Conservation (phyloP, 2,888 invertebrate genomes). For the Liopterus haemorrhoidalis region DNA sequence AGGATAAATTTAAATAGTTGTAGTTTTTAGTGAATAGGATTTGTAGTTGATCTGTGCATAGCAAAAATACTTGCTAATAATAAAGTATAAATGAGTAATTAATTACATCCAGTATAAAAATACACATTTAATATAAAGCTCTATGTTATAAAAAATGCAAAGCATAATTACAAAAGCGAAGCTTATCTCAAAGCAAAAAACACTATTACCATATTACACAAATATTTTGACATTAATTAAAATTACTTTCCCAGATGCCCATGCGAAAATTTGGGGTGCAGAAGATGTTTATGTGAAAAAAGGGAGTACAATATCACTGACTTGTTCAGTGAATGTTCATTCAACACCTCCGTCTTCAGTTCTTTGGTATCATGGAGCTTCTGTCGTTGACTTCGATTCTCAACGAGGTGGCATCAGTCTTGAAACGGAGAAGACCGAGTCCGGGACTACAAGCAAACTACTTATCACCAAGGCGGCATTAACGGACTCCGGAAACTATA, state of each 20-base stretch:
- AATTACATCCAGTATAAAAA: too few species aligned
- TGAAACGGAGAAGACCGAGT: slow-evolving; percentile 76
- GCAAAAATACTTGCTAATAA: too few species aligned
- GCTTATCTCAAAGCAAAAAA: too few species aligned
- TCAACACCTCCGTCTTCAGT: slow-evolving; percentile 72
- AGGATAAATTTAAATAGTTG: too few species aligned
- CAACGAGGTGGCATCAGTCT: slow-evolving; percentile 80
- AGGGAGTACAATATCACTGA: slow-evolving; percentile 84
- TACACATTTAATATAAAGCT: too few species aligned
- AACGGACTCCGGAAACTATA: slow-evolving; percentile 83
- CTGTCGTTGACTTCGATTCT: slow-evolving; percentile 77
- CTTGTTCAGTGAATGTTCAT: slow-evolving; percentile 82
- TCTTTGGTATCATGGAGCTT: slow-evolving; percentile 78
- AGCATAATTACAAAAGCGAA: too few species aligned
- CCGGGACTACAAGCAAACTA: slow-evolving; percentile 74
- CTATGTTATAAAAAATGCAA: too few species aligned
- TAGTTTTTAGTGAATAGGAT: too few species aligned
- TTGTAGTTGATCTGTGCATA: too few species aligned
- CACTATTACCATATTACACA: too few species aligned
- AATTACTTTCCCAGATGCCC: slow-evolving; percentile 62
- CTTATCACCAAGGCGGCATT: slow-evolving; percentile 80
- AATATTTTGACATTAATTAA: too few species aligned
- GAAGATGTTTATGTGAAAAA: slow-evolving; percentile 84
- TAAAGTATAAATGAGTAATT: too few species aligned
- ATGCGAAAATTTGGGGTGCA: slow-evolving; percentile 78